Evolutionary conservation across 1,140 invertebrate genomes (phyloP), one percentile per base, ranked within the genome.

Genomic region (Drosophila sp.): DNA sequence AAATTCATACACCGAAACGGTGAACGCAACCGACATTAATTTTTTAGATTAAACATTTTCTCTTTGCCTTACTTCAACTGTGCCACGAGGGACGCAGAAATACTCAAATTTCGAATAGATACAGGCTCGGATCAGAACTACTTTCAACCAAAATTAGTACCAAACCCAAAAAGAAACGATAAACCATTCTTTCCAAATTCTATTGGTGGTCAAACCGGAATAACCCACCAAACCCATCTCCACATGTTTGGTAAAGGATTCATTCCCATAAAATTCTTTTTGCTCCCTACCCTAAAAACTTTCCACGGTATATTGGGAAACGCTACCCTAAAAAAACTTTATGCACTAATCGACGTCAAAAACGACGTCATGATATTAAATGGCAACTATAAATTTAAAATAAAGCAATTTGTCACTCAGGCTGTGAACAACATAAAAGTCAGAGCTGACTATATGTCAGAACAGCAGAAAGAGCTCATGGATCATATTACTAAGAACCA

Each of bases 291-390:
- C 25, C 7, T 32, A 27, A 50, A 50, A 50, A 50, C 51, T 2
- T 57, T 57, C 25, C 54, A 57, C 14, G 54, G 38, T 1, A 43
- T 58, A 4, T 13, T 57, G 8, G 56, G 56, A n/a, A 46, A 59
- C 8, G 41, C 21, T 16, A 45, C 41, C 6, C 8, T 59, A 8
- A 59, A 43, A 45, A 40, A 59, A 14, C 27, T 58, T 5, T 32
- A 45, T 25, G 40, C 25, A 29, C 25, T 43, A 6, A 45, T 58
- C 2, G 21, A 58, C 14, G 25, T 58, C n/a, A 13, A 27, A 36
- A 62, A 46, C 21, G 16, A 62, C n/a, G 5, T 27, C 4, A 9
- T 62, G 8, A 25, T 62, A 7, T 9, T 38, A 34, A 8, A 38
- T 9, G 29, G 43, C 1, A 41, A 38, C 13, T 27, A 38, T 1